These are phyloP conservation scores for Rhyzopertha dominica DNA, from an alignment of 1,140 invertebrate genomes.

Conservation along the genomic window DNA sequence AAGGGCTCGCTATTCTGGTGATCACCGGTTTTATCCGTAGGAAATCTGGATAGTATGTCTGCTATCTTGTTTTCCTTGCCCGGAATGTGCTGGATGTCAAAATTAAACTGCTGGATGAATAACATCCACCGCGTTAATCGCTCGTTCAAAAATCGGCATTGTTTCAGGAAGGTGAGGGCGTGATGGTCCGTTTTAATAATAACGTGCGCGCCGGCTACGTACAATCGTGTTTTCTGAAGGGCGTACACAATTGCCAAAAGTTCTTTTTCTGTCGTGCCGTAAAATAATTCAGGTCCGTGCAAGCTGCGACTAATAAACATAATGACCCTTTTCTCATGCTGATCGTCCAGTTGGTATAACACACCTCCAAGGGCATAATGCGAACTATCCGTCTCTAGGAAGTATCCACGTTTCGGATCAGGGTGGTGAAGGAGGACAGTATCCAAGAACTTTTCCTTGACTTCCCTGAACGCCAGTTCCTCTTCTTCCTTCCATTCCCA, in stretches of 20 bases:
- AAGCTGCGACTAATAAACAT: too few species aligned
- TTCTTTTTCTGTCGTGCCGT: too few species aligned
- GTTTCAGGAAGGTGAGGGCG: conserved; percentile 41
- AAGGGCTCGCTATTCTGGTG: not conserved
- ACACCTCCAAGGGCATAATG: not conserved
- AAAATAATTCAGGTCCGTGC: too few species aligned
- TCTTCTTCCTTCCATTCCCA: conserved; percentile 7
- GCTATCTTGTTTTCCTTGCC: conserved; percentile 27
- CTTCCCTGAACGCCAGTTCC: not conserved
- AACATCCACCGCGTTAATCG: conserved; percentile 45
- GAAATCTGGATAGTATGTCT: conserved; percentile 26
- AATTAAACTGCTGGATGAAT: conserved; percentile 43
- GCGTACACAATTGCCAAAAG: too few species aligned
- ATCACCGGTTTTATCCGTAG: too few species aligned
- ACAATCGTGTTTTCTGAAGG: not conserved
- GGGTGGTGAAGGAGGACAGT: conserved; percentile 25
- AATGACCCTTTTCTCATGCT: not conserved
- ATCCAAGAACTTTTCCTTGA: conserved; percentile 15
- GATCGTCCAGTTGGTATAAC: too few species aligned
- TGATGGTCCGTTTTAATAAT: conserved; percentile 48
- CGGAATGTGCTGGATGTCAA: conserved; percentile 36
- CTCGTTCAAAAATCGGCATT: conserved; percentile 38
- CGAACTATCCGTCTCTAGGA: conserved; percentile 14
- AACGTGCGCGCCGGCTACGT: not conserved
- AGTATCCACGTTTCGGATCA: conserved; percentile 18